Evolutionary conservation across 2,113 vertebrate species (phyloP).

Genomic region (Myotis davidii): DNA sequence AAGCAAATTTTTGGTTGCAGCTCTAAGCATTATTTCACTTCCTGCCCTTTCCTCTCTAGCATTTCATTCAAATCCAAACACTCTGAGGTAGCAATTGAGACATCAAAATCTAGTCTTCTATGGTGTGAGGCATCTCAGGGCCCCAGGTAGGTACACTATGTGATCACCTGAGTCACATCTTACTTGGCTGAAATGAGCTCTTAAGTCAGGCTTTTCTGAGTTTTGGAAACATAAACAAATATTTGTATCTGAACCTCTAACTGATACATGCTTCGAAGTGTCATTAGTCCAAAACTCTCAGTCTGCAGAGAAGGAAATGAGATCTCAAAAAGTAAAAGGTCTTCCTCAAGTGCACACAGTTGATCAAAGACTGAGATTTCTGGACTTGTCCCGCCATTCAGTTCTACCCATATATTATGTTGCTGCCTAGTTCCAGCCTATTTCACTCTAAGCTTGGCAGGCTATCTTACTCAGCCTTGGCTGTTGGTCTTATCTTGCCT

Average conservation of each 20-base stretch:
- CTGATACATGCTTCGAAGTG: not conserved
- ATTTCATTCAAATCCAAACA: not conserved
- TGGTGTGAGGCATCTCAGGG: not conserved
- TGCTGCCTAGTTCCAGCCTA: not conserved
- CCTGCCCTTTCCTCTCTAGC: not conserved
- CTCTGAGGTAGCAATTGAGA: not conserved
- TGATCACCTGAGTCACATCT: not conserved
- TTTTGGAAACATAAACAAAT: conserved; percentile 31
- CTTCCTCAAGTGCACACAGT: not conserved
- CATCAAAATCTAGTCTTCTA: not conserved
- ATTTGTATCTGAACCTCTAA: not conserved
- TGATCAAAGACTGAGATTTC: not conserved
- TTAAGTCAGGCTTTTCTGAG: not conserved
- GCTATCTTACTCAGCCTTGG: not conserved
- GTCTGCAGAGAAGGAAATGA: not conserved
- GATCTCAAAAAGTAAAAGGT: not conserved
- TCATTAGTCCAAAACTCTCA: not conserved
- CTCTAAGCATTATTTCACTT: not conserved
- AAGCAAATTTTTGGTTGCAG: not conserved
- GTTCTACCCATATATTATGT: not conserved
- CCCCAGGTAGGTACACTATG: not conserved
- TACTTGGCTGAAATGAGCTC: not conserved
- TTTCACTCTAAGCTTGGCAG: not conserved
- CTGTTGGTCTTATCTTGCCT: not conserved
- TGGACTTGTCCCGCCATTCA: not conserved